These are phyloP conservation scores for Yponomeuta plumbellus DNA, from an alignment of 2,888 invertebrate species.

Conservation along the genomic window DNA sequence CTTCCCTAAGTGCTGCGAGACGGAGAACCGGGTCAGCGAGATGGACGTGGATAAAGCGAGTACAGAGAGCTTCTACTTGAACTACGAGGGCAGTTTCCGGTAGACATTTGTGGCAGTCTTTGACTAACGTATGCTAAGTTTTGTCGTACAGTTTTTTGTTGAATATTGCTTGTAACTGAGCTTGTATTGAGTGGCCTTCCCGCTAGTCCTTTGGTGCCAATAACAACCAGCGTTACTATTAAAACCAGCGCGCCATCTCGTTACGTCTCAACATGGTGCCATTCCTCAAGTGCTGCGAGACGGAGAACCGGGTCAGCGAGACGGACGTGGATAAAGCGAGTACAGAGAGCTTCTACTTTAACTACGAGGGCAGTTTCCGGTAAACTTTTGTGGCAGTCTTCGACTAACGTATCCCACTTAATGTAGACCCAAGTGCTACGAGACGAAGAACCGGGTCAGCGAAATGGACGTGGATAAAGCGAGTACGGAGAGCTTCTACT, in stretches of 20 bases:
- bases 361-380: too few relatives aligned
- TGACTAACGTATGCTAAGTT: background rate
- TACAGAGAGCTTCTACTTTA: constrained; percentile 47
- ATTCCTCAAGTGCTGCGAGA: constrained; percentile 64
- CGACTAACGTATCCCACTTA: too few relatives aligned
- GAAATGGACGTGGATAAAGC: constrained; percentile 41
- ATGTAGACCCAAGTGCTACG: constrained; percentile 67
- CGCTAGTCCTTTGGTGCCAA: too few relatives aligned
- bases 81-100: too few relatives aligned
- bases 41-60: constrained; percentile 43
- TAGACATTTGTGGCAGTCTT: background rate
- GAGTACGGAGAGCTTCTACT: constrained; percentile 52
- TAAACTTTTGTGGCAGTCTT: too few relatives aligned
- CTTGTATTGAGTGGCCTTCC: too few relatives aligned
- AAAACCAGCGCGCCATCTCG: constrained; percentile 53
- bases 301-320: constrained; percentile 45
- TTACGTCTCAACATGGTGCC: constrained; percentile 43
- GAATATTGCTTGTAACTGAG: too few relatives aligned
- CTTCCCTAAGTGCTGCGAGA: constrained; percentile 64
- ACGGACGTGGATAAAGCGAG: constrained; percentile 43
- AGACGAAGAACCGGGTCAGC: constrained; percentile 47
- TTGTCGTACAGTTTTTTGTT: background rate
- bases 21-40: constrained; percentile 45
- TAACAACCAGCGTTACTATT: background rate
- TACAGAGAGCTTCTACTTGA: constrained; percentile 47